These are phyloP conservation scores for Acrocephalus kingi DNA, from an alignment of 2,113 vertebrate genomes.

Conservation along the genomic window DNA sequence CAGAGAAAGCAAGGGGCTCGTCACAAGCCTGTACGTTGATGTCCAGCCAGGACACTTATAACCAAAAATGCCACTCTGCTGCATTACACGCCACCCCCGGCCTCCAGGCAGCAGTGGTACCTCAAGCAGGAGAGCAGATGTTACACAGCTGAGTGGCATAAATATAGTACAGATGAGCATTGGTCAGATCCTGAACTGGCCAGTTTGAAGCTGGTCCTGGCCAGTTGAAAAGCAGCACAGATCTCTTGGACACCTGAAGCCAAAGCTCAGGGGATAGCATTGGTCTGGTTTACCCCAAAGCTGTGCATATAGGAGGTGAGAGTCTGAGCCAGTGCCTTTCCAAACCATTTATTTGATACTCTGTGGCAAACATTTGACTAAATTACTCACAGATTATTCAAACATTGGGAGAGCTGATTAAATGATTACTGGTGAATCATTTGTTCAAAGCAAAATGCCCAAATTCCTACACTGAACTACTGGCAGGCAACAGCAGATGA, in stretches of 20 bases:
- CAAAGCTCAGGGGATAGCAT: not conserved
- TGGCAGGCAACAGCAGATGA: not conserved
- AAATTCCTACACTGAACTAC: conserved; percentile 8
- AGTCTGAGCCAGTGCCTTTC: not conserved
- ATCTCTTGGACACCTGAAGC: not conserved
- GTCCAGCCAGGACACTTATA: not conserved
- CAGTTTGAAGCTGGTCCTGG: not conserved
- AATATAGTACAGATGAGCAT: not conserved
- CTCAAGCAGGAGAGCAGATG: not conserved
- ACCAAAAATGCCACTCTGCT: not conserved
- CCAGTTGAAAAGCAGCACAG: not conserved
- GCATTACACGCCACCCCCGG: rapidly evolving
- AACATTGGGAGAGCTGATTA: not conserved
- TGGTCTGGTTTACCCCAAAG: not conserved
- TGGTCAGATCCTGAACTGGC: not conserved
- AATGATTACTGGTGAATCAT: conserved; percentile 57
- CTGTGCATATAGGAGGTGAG: not conserved
- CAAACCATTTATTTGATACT: not conserved
- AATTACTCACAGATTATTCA: conserved; percentile 52
- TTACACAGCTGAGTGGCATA: not conserved
- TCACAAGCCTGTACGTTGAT: not conserved
- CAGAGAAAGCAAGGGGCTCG: not conserved
- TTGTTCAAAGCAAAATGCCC: conserved; percentile 45
- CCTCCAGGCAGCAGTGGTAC: not conserved
- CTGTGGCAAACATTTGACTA: conserved; percentile 21